Evolutionary conservation across 2,113 vertebrate genomes (phyloP), one percentile per base, ranked within the genome.

Genomic region (Ceyx cyanopectus): DNA sequence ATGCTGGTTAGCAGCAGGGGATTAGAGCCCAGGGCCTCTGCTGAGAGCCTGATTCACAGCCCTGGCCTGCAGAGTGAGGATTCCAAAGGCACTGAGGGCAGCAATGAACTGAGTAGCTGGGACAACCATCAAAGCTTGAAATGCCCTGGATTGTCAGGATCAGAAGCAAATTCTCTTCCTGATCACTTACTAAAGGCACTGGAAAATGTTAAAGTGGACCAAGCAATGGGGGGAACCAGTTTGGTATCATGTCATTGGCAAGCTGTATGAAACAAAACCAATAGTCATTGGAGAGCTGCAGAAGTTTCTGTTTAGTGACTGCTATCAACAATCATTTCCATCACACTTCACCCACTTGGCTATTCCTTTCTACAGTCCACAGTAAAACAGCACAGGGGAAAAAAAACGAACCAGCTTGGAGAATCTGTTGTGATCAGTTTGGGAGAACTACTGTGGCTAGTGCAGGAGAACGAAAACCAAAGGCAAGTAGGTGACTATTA

Each of bases 1-100:
- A 92, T 92, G 75, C 78, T 87, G 70, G 54, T 79, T 82, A 69
- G 80, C 87, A 62, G 30, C 54, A 89, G 75, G 56, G 85, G 56
- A 87, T 76, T 54, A 20, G 24, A 91, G 81, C 76, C 81, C 85
- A 78, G 54, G 23, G 82, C 22, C 27, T 61, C 43, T 70, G 66
- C 63, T 7, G 43, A 43, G 81, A 68, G 65, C 15, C 67, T 37
- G 56, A 41, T 27, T 68, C 34, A 82, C 26, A 53, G 58, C 76
- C 57, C 51, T 26, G 83, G 87, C 41, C 53, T 37, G 81, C 57
- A 34, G 37, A 53, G 43, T 4, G 56, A 61, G 32, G 57, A 40
- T 45, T 29, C 24, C 57, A 37, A 26, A 62, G 89, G 29, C 60
- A 51, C 61, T 6, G 61, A 81, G 88, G 85, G 80, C 77, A 85